phyloP scores from a whole-genome alignment of 2,113 vertebrate species.

The Montifringilla adamsi region DNA sequence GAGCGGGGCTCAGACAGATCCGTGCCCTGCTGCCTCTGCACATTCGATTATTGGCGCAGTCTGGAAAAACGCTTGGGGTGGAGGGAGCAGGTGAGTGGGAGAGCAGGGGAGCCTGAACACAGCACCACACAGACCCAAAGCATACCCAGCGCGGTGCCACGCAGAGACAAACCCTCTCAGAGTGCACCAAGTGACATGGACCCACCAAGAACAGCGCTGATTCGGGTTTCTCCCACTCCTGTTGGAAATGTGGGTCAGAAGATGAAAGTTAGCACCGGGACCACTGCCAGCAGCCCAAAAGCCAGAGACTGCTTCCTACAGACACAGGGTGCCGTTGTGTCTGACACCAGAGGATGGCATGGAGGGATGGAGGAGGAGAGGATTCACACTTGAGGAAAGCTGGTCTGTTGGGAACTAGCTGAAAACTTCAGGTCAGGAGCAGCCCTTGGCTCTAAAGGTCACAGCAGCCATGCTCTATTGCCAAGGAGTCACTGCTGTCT shows the following conservation, averaged over 20 bases:
- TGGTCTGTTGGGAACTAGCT: background rate
- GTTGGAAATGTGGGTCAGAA: background rate
- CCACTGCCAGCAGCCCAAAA: background rate
- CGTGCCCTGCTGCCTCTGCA: background rate
- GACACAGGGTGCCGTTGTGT: fast-evolving
- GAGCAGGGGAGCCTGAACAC: background rate
- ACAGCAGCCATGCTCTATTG: background rate
- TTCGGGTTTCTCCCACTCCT: background rate
- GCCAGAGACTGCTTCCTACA: background rate
- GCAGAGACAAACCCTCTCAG: background rate
- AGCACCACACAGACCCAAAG: background rate
- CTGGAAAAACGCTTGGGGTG: background rate
- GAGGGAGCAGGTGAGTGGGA: background rate
- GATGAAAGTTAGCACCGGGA: background rate
- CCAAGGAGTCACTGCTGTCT: background rate
- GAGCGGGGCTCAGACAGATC: background rate
- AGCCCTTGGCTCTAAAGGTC: background rate
- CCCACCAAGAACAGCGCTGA: background rate
- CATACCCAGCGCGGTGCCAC: fast-evolving
- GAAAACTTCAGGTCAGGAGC: background rate
- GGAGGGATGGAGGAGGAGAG: background rate
- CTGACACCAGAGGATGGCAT: background rate
- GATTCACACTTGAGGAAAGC: background rate
- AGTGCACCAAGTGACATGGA: fast-evolving
- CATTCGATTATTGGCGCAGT: background rate